Evolutionary conservation across 2,888 invertebrate genomes (phyloP).

Genomic region (Rhogogaster chlorosoma): DNA sequence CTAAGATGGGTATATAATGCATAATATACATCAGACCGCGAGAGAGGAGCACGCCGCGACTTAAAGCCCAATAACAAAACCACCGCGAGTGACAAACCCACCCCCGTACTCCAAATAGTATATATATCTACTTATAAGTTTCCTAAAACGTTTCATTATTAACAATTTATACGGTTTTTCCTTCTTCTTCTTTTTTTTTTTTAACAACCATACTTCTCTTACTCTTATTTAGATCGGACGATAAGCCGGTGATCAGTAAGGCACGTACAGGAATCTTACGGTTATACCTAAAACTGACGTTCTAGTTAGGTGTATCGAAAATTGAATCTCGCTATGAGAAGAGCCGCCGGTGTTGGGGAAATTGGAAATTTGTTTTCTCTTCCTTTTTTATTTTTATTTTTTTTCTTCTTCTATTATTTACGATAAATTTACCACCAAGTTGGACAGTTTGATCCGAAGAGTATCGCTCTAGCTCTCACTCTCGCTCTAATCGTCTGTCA

Average conservation of each 20-base stretch:
- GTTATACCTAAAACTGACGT: background rate
- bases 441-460: constrained; percentile 70
- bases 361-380: background rate
- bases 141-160: background rate
- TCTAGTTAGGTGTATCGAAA: constrained; percentile 67
- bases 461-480: constrained; percentile 61
- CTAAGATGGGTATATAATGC: constrained; percentile 31
- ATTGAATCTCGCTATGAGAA: constrained; percentile 68
- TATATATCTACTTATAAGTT: background rate
- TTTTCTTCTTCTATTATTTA: constrained; percentile 58
- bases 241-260: constrained; percentile 68
- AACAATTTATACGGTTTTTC: background rate
- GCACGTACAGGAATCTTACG: constrained; percentile 61
- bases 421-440: constrained; percentile 69
- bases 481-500: constrained; percentile 64
- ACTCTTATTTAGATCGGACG: constrained; percentile 59
- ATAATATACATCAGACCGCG: background rate
- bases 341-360: background rate
- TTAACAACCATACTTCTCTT: background rate
- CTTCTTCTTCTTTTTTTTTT: background rate
- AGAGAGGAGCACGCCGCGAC: background rate
- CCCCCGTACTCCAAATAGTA: background rate
- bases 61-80: background rate
- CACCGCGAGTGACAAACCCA: background rate
- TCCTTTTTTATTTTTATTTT: background rate